Base-by-base conservation (phyloP, 2,113 vertebrate genomes). In the Notothenia coriiceps region DNA sequence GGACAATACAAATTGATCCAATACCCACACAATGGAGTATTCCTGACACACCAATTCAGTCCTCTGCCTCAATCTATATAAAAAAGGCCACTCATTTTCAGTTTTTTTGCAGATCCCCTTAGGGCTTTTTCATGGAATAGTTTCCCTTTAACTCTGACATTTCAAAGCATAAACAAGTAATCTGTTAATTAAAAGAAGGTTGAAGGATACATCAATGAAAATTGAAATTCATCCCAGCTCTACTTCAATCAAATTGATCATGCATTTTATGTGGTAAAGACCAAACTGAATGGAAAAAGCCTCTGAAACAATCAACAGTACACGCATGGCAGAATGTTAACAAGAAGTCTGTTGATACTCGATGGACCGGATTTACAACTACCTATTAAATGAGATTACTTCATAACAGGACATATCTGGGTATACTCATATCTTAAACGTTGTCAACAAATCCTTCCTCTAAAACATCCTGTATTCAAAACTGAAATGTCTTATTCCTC, bases 1-100 rank as follows among this genome's bases (percentile, higher is more conserved):
- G 43, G 43, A 61, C 44, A 72, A 44, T 62, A 29, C 2, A 25
- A 13, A 52, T 62, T 62, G 47, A 73, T 73, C 10, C 9, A 29
- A 70, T 15, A 5, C 17, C 9, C 25, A 50, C 5, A 70, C 54
- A 47, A 6, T 46, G 20, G 20, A 49, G 11, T n/a, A 13, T 59
- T 47, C 13, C 55, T 29, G 14, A 54, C 4, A 25, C 9, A 2
- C 35, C n/a, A 44, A 55, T 51, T 22, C 17, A 55, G 33, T 56
- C n/a, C 44, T 29, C 22, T 29, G 55, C 14, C 22, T 17, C 25
- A 57, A 57, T 9, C 7, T 35, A 29, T 49, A 2, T 47, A 10
- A 10, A 14, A 14, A 47, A 47, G 35, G 60, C 60, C 10, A 22
- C 13, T 15, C 18, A 64, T 62, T 62, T 62, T 43, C 40, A 44